These are phyloP conservation scores for Limnephilus rhombicus DNA, from an alignment of 2,888 invertebrate genomes.

Conservation along the genomic window DNA sequence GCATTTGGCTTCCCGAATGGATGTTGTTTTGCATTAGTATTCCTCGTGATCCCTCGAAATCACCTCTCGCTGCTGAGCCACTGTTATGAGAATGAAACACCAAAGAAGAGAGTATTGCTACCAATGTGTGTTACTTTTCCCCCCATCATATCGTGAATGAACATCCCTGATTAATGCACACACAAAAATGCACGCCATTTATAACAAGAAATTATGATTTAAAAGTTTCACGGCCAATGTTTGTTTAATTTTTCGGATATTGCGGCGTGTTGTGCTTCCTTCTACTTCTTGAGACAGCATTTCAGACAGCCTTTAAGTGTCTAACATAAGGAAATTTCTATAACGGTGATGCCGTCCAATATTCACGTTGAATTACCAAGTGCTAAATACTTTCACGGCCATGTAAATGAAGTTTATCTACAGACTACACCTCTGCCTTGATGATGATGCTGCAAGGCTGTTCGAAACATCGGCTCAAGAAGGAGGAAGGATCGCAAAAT, in stretches of 20 bases:
- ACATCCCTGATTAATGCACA: background rate
- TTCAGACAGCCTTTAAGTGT: background rate
- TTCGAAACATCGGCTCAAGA: background rate
- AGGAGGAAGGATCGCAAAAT: background rate
- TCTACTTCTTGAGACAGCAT: background rate
- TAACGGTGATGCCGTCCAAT: background rate
- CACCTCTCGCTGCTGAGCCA: background rate
- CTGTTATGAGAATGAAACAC: slow-evolving; percentile 25
- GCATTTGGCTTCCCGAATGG: background rate
- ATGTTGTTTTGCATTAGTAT: background rate
- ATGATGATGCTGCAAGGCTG: background rate
- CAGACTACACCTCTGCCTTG: background rate
- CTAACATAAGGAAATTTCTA: background rate
- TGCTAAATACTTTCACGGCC: background rate
- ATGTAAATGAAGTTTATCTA: background rate
- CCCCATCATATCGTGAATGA: background rate
- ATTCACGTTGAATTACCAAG: background rate
- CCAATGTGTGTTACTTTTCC: background rate
- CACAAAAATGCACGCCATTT: background rate
- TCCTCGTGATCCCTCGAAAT: background rate
- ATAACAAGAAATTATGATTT: background rate
- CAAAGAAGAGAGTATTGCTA: background rate
- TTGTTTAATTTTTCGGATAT: background rate
- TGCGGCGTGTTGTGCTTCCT: background rate
- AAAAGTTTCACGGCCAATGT: background rate